phyloP scores from a whole-genome alignment of 2,797 vertebrate genomes.

The Xiphophorus birchmanni region DNA sequence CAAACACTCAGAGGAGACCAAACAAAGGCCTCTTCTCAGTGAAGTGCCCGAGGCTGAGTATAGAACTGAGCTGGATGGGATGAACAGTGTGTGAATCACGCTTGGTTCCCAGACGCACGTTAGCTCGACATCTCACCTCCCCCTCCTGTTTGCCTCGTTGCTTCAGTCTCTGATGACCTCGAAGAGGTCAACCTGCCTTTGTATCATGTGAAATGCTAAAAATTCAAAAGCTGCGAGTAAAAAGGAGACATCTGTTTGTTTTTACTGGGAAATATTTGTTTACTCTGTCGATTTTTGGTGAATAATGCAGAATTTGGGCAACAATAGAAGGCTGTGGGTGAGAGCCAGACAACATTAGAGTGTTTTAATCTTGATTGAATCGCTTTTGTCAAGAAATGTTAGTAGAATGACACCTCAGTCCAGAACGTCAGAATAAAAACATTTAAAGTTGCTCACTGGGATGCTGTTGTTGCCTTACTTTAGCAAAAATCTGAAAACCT shows the following conservation, averaged over 20 bases:
- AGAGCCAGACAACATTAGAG: too few relatives aligned
- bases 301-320: not conserved
- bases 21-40: slow-evolving; percentile 64
- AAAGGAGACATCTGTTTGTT: slow-evolving; percentile 2
- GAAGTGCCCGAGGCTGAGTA: slow-evolving; percentile 60
- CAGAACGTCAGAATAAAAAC: not conserved
- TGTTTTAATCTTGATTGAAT: not conserved
- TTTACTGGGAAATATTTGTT: not conserved
- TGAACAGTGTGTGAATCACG: slow-evolving; percentile 76
- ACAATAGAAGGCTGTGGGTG: too few relatives aligned
- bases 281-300: too few relatives aligned
- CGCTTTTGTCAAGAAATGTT: not conserved
- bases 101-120: slow-evolving; percentile 70
- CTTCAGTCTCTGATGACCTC: slow-evolving; percentile 53
- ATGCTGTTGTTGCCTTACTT: not conserved
- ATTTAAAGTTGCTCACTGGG: not conserved
- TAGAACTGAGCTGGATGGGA: slow-evolving; percentile 53
- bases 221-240: slow-evolving; percentile 13
- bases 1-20: slow-evolving; percentile 47
- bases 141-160: slow-evolving; percentile 33
- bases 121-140: slow-evolving; percentile 56
- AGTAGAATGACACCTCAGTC: not conserved
- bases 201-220: slow-evolving; percentile 65
- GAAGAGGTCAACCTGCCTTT: slow-evolving; percentile 64
- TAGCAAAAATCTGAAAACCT: slow-evolving; percentile 8